A percentile compares a stretch with the other conserved stretches of the same genome.
Conservation (phyloP, 2,113 vertebrate genomes). For the Xenotilapia caudafasciata region DNA sequence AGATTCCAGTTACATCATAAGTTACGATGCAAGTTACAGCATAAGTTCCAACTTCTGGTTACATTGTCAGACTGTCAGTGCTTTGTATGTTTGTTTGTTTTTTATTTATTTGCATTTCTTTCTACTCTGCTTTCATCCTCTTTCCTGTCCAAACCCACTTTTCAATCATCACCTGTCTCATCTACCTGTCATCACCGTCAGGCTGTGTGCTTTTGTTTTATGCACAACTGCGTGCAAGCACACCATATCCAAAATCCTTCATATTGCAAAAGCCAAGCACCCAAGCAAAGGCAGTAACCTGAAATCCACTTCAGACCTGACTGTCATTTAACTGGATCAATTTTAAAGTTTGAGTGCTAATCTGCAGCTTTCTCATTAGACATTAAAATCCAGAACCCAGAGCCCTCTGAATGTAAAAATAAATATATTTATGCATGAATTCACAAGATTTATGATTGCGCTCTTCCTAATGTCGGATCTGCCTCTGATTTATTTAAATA, state of each 20-base stretch:
- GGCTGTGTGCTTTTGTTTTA: not conserved
- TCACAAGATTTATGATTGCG: not conserved
- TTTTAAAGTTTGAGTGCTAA: not conserved
- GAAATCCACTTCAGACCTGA: not conserved
- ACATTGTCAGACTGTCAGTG: not conserved
- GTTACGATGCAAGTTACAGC: not conserved
- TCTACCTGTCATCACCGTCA: not conserved
- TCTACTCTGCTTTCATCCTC: not conserved
- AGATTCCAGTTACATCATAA: not conserved
- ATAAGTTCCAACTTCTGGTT: not conserved
- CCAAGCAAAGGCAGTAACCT: not conserved
- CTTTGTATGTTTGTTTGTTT: not conserved
- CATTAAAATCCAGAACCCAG: not conserved
- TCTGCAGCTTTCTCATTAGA: not conserved
- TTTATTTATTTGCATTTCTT: not conserved
- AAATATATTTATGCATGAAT: not conserved
- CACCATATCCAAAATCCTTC: not conserved
- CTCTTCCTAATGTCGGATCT: not conserved
- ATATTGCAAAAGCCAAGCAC: not conserved
- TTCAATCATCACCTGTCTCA: not conserved
- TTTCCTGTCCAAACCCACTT: not conserved
- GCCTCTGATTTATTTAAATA: not conserved
- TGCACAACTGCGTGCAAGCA: not conserved
- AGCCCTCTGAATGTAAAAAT: not conserved
- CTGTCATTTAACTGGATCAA: not conserved